These are phyloP conservation scores for Neosilurus mollespiculum DNA, from an alignment of 2,797 vertebrate species.

Conservation along the genomic window DNA sequence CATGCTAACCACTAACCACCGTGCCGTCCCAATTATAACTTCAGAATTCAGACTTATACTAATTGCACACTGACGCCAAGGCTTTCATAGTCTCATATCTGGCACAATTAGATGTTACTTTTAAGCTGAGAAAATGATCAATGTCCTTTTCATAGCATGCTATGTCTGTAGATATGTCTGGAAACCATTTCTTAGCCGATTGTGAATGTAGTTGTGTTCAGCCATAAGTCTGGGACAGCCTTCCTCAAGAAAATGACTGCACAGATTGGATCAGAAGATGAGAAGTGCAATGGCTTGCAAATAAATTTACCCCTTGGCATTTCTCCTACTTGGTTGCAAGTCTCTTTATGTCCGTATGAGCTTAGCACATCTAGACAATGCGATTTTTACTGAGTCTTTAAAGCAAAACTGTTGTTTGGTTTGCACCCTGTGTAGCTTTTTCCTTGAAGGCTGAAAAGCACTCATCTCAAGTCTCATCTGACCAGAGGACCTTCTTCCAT, in stretches of 20 bases:
- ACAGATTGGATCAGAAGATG: not conserved
- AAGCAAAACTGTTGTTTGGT: too few relatives aligned
- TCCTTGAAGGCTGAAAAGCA: too few relatives aligned
- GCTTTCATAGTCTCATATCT: not conserved
- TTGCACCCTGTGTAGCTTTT: too few relatives aligned
- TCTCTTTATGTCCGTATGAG: too few relatives aligned
- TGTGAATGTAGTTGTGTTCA: not conserved
- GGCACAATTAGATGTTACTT: not conserved
- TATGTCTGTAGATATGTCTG: slow-evolving; percentile 5
- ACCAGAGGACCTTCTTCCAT: too few relatives aligned
- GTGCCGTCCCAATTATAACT: too few relatives aligned
- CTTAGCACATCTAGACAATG: too few relatives aligned
- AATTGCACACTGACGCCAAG: not conserved
- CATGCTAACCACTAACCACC: too few relatives aligned
- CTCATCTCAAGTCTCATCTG: too few relatives aligned
- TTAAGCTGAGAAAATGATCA: not conserved
- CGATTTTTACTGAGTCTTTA: too few relatives aligned
- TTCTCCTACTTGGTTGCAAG: too few relatives aligned
- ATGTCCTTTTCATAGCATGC: not conserved
- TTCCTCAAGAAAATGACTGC: not conserved
- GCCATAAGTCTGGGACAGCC: not conserved
- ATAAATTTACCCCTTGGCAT: too few relatives aligned
- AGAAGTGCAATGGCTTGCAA: not conserved
- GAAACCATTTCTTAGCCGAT: not conserved
- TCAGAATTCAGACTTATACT: not conserved